phyloP scores from a whole-genome alignment of 2,888 invertebrate genomes.

The Nysson spinosus region DNA sequence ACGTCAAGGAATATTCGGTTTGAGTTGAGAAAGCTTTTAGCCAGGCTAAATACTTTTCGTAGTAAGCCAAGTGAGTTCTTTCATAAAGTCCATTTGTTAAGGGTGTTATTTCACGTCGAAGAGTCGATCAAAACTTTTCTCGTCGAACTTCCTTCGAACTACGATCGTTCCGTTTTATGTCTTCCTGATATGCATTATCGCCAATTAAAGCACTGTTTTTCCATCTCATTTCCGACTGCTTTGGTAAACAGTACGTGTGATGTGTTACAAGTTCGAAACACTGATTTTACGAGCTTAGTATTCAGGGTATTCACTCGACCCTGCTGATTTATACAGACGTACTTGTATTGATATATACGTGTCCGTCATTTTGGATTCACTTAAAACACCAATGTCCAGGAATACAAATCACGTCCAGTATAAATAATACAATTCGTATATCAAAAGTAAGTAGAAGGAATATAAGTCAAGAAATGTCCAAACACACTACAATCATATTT shows the following conservation, averaged over 20 bases:
- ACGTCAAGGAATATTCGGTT: not conserved
- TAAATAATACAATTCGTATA: too few relatives aligned
- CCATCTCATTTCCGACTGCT: conserved; percentile 7
- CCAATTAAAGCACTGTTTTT: conserved; percentile 36
- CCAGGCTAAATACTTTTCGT: not conserved
- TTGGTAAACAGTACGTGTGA: conserved; percentile 19
- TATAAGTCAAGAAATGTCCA: too few relatives aligned
- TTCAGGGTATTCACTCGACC: conserved; percentile 18
- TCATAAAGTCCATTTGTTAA: conserved; percentile 1
- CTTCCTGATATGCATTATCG: conserved; percentile 8
- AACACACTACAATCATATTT: too few relatives aligned
- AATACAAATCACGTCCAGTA: too few relatives aligned
- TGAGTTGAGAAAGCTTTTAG: not conserved
- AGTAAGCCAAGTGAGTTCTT: not conserved
- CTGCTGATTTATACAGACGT: conserved; percentile 4
- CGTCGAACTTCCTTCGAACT: conserved; percentile 1
- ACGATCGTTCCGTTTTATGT: conserved; percentile 2
- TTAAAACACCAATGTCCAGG: too few relatives aligned
- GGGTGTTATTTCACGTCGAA: not conserved
- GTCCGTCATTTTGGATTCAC: too few relatives aligned
- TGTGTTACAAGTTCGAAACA: conserved; percentile 19
- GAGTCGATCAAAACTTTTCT: not conserved
- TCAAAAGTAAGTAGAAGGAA: too few relatives aligned
- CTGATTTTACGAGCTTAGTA: conserved; percentile 29
- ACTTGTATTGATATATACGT: not conserved